Evolutionary conservation across 2,797 vertebrate genomes (phyloP).

Genomic region (Falco concolor): DNA sequence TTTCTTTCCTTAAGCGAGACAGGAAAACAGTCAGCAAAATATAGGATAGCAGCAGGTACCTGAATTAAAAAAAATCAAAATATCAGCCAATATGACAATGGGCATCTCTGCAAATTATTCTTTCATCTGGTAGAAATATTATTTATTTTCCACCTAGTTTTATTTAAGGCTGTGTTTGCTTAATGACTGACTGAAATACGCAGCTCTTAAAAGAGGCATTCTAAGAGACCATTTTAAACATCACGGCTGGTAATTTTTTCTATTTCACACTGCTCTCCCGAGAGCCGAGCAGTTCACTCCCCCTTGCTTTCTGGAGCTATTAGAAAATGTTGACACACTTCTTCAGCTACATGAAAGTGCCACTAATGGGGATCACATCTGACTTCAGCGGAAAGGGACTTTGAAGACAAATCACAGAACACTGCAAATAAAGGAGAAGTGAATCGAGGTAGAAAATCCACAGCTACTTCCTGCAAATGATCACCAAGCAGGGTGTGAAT

Average conservation of each 20-base stretch:
- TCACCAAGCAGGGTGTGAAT: not conserved
- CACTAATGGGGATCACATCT: not conserved
- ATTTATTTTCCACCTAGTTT: not conserved
- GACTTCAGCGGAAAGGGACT: slow-evolving; percentile 15
- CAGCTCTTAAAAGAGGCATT: not conserved
- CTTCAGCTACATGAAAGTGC: slow-evolving; percentile 5
- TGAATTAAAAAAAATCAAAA: not conserved
- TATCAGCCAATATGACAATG: not conserved
- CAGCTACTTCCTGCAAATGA: not conserved
- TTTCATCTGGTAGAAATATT: not conserved
- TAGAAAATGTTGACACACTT: slow-evolving; percentile 2
- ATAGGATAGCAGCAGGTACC: not conserved
- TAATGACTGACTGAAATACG: not conserved
- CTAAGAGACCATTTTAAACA: not conserved
- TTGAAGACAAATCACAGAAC: slow-evolving; percentile 39
- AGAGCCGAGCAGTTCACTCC: not conserved
- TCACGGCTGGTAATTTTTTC: not conserved
- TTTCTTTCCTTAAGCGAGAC: not conserved
- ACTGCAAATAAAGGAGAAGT: not conserved
- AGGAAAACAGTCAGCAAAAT: not conserved
- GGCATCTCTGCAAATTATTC: not conserved
- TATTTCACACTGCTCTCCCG: not conserved
- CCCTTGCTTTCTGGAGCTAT: not conserved
- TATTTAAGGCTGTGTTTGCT: not conserved
- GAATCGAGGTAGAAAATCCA: slow-evolving; percentile 5